Evolutionary conservation across 2,797 vertebrate species (phyloP), one percentile per base, ranked within the genome.

Genomic region (Falco naumanni): DNA sequence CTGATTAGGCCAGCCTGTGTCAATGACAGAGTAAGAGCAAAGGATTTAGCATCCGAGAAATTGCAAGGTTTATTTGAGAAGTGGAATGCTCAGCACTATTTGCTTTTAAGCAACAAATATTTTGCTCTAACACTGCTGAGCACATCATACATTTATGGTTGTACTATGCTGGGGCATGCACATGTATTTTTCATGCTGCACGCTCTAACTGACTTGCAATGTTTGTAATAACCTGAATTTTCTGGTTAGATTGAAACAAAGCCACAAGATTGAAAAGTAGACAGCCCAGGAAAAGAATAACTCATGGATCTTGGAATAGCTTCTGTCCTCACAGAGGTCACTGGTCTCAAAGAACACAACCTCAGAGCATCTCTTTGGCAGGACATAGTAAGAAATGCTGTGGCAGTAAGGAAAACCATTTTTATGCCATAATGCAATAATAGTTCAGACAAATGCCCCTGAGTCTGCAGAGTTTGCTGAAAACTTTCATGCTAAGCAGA

Each of bases 101-200:
- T 91, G 37, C 25, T 56, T 87, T 85, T 77, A 93, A 39, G 61
- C 60, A 89, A 70, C 74, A 84, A 94, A 75, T 81, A 86, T 78
- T 95, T 89, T 89, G 28, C 64, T 92, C 37, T 79, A 84, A 64
- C 59, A 77, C 22, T 66, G 74, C 75, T 87, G 81, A 84, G 77
- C 41, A 79, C 75, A 93, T 92, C 70, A 77, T 34, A 57, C 56
- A 53, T 95, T 95, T 89, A 84, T 3, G 5, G 34, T 51, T 77
- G 34, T 26, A 21, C 19, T n/a, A 1, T 16, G 63, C 63, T 6
- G 2, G 51, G 57, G 11, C 54, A 87, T 22, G 57, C 56, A 50
- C 80, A 53, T 87, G 22, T 84, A 63, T 92, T 96, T 94, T 93
- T 95, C 78, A 89, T 92, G 43, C 71, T 87, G 51, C 56, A 63